Evolutionary conservation across 2,113 vertebrate species (phyloP), one percentile per base, ranked within the genome.

Genomic region (Megaceryle maxima): DNA sequence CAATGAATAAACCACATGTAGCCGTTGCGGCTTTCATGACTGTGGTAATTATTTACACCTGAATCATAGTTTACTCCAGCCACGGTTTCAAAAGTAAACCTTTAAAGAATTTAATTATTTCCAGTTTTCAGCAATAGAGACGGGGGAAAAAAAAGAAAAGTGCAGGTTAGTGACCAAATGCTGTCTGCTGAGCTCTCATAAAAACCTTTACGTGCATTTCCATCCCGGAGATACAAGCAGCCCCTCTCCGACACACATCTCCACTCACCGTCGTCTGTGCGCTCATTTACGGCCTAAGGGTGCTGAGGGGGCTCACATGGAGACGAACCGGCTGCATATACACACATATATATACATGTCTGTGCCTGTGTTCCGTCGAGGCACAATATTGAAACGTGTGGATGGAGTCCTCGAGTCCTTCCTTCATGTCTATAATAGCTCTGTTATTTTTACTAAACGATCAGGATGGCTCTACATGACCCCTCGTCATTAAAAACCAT

Each of bases 371-470:
- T 50, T 60, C 62, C 63, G 53, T 75, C 25, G 70, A 81, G 68
- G 55, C 64, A 35, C 55, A 22, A 50, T 59, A 41, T 24, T 60
- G 86, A 76, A 85, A 76, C 46, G 44, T 91, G 92, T 35, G 87
- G 68, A 56, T 72, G 88, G 90, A 62, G 83, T 80, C 57, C 48
- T 50, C 31, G 89, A 81, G 81, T 96, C 90, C 86, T 85, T 96
- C 83, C 94, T 96, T 90, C 97, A 90, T 75, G 75, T 78, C 83
- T 73, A 5, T 98, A 98, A 98, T 98, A 96, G 97, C 96, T 80
- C 92, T 97, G 97, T 97, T 98, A 96, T 97, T 97, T 96, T 97
- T 97, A 73, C 97, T 98, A 97, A 98, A 97, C 96, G 96, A 91
- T 96, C 85, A 66, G 93, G 93, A 97, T 97, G 98, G 97, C 98